phyloP scores from a whole-genome alignment of 2,888 invertebrate genomes.

The Ennomos quercinarius region DNA sequence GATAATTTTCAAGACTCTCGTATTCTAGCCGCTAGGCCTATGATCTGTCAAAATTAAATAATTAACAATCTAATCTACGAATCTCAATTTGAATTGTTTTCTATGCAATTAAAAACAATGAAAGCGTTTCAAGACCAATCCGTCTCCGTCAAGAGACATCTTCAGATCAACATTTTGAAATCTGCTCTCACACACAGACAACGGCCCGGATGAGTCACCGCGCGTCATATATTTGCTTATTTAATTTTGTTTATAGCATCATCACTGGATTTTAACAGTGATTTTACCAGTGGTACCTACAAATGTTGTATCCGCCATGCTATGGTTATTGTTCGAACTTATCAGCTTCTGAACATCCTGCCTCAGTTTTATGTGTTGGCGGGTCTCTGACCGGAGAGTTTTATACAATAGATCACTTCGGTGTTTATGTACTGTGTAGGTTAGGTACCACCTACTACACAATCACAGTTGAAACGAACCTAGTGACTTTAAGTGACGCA shows the following conservation, averaged over 20 bases:
- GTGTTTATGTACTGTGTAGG: too few relatives aligned
- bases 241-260: slow-evolving; percentile 25
- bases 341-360: slow-evolving; percentile 48
- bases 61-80: not conserved
- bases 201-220: slow-evolving; percentile 23
- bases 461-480: too few relatives aligned
- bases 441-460: too few relatives aligned
- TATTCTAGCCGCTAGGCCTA: too few relatives aligned
- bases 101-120: slow-evolving; percentile 32
- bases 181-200: slow-evolving; percentile 10
- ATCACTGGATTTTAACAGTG: slow-evolving; percentile 42
- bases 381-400: slow-evolving; percentile 29
- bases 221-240: slow-evolving; percentile 20
- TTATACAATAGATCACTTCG: not conserved
- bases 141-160: slow-evolving; percentile 14
- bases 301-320: slow-evolving; percentile 50
- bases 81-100: slow-evolving; percentile 24
- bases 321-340: slow-evolving; percentile 50
- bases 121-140: slow-evolving; percentile 36
- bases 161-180: slow-evolving; percentile 4
- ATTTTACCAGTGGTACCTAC: slow-evolving; percentile 17
- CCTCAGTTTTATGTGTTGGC: slow-evolving; percentile 36
- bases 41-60: too few relatives aligned
- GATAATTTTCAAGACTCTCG: too few relatives aligned
- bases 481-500: too few relatives aligned